These are phyloP conservation scores for Sebastes alutus DNA, from an alignment of 2,797 vertebrate species.

Conservation along the genomic window DNA sequence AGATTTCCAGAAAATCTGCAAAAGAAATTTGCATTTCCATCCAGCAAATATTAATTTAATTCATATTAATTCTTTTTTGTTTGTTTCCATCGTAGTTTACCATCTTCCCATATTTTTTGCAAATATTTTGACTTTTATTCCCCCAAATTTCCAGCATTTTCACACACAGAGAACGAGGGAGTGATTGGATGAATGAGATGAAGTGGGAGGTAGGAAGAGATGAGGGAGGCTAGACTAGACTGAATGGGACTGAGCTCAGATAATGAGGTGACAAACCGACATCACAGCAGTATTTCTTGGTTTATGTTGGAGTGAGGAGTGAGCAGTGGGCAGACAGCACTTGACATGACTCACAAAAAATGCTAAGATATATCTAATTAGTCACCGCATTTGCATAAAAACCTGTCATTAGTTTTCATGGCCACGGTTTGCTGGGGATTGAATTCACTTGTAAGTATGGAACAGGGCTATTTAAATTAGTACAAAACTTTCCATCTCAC, in stretches of 20 bases:
- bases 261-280: background rate
- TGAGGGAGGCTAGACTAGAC: background rate
- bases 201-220: background rate
- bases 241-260: background rate
- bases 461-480: background rate
- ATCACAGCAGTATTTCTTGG: background rate
- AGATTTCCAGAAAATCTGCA: background rate
- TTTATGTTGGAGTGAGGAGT: background rate
- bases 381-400: constrained; percentile 18
- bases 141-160: background rate
- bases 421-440: background rate
- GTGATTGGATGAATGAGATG: background rate
- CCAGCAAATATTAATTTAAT: background rate
- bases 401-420: background rate
- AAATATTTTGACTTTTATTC: background rate
- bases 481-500: background rate
- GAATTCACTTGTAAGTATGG: background rate
- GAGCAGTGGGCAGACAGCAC: background rate
- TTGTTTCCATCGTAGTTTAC: background rate
- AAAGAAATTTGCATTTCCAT: background rate
- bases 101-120: too few species aligned
- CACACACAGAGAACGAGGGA: too few species aligned
- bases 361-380: constrained; percentile 5
- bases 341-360: background rate
- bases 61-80: too few species aligned